Base-by-base conservation (phyloP, 1,140 invertebrate species). In the Dendroctonus ponderosae region DNA sequence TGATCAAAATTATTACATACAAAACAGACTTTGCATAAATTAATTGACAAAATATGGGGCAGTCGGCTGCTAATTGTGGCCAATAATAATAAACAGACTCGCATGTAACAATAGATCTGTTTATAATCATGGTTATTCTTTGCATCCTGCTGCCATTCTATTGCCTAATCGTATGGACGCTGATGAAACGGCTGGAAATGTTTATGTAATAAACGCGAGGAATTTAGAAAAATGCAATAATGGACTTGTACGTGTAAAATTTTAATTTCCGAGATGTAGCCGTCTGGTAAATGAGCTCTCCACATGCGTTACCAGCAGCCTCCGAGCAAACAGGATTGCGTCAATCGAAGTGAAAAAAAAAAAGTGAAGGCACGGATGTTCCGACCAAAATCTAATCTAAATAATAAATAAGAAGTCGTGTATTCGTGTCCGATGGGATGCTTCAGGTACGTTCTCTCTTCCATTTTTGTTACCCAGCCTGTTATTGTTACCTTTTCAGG, bases 401-500 rank as follows among this genome's bases (percentile, higher is more conserved):
- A 26, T 26, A 26, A 26, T 26, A 26, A 26, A 26, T 26, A 26
- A 26, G 26, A 26, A 26, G 1, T 26, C 26, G 26, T 26, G 26
- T 26, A 26, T 26, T 26, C 26, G 26, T 26, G 26, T 26, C 26
- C 26, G 26, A 26, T 26, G 26, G 1, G 26, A 26, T 26, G 26
- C 26, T 48, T 48, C 14, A 46, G 44, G 44, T 11, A 11, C 44
- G 9, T 46, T 12, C 12, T 12, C 12, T 46, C 12, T 5, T 46
- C 9, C 12, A 46, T 46, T 11, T 11, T 46, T 3, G 9, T 12
- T 46, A 46, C 9, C 44, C 38, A 14, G 11, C 14, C 57, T 62
- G 44, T 50, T 62, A 26, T 48, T 62, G 49, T 26, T 49, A 50
- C 41, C 51, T 63, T 54, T 42, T 64, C 49, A 50, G 26, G n/a